Conservation (phyloP, 2,113 vertebrate genomes). For the Mus spicilegus region DNA sequence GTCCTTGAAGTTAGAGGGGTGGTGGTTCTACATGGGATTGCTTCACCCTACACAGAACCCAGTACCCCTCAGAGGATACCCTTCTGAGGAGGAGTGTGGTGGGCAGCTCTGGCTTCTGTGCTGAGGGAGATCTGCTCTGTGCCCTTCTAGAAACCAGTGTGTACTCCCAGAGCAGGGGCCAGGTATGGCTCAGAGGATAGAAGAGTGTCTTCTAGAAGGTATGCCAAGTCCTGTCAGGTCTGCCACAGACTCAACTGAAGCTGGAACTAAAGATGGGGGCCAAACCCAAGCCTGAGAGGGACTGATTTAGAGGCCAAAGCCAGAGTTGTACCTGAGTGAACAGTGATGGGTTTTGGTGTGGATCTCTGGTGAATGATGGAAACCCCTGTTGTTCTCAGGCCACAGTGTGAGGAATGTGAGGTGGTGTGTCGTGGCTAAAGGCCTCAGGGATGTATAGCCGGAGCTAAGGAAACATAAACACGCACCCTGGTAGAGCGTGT, state of each 20-base stretch:
- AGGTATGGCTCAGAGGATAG: not conserved
- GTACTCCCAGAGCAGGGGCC: not conserved
- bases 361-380: accelerated
- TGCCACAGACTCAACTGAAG: not conserved
- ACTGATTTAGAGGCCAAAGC: not conserved
- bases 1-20: not conserved
- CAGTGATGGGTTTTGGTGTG: too few relatives aligned
- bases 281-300: too few relatives aligned
- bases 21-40: too few relatives aligned
- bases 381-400: too few relatives aligned
- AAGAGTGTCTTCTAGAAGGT: not conserved
- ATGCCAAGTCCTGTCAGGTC: not conserved
- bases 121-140: not conserved
- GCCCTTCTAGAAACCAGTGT: not conserved
- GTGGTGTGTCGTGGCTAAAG: too few relatives aligned
- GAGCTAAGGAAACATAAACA: not conserved
- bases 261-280: not conserved
- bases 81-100: not conserved
- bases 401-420: not conserved
- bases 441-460: not conserved
- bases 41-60: not conserved
- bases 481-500: too few relatives aligned
- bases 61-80: not conserved
- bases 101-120: not conserved
- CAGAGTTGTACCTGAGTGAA: not conserved